Evolutionary conservation across 2,113 vertebrate genomes (phyloP).

Genomic region (Tauraco erythrolophus): DNA sequence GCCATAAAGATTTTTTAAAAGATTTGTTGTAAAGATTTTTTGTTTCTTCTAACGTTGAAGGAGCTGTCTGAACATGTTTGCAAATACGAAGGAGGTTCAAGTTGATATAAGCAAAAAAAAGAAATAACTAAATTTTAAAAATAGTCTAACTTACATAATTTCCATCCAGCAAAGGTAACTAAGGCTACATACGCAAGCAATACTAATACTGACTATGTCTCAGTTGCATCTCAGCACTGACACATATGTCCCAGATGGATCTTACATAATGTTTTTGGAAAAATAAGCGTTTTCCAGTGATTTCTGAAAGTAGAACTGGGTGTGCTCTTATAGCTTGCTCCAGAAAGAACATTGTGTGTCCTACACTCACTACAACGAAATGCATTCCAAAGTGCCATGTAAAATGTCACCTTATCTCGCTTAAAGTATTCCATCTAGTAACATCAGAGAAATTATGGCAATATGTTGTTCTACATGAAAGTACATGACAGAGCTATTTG

Average conservation of each 20-base stretch:
- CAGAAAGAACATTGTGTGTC: neutral
- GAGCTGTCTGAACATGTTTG: neutral
- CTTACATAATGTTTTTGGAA: slow-evolving; percentile 4
- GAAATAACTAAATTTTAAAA: neutral
- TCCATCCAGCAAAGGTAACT: slow-evolving; percentile 6
- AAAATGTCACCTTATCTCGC: slow-evolving; percentile 41
- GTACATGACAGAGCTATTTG: slow-evolving; percentile 55
- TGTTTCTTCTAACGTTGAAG: neutral
- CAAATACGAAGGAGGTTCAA: neutral
- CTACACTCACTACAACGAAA: neutral
- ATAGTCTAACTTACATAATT: neutral
- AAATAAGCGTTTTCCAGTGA: neutral
- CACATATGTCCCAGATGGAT: neutral
- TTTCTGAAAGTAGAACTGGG: slow-evolving; percentile 13
- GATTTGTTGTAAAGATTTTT: neutral
- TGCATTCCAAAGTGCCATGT: neutral
- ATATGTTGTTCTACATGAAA: slow-evolving; percentile 53
- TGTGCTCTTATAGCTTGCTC: neutral
- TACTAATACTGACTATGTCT: neutral
- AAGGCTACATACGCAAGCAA: neutral
- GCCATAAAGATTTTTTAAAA: neutral
- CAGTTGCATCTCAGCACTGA: neutral
- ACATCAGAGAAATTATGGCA: slow-evolving; percentile 58
- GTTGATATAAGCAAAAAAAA: neutral
- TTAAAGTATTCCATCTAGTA: slow-evolving; percentile 51